Conservation (phyloP, 2,797 vertebrate genomes). For the Sebastes aleutianus region DNA sequence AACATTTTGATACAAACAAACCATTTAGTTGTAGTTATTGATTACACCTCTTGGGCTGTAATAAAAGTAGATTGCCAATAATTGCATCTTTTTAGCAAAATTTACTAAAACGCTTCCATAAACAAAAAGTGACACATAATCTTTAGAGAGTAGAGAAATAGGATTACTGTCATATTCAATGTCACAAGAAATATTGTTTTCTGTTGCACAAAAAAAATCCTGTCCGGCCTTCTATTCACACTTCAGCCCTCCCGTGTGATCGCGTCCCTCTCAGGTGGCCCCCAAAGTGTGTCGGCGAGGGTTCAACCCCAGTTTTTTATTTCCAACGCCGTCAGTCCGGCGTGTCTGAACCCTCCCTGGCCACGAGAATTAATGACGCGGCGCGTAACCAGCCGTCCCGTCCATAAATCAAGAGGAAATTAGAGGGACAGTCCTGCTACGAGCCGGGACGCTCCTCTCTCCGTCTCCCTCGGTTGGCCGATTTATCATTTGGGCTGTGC, state of each 20-base stretch:
- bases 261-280: constrained; percentile 49
- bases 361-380: constrained; percentile 91
- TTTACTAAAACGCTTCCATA: neutral
- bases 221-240: neutral
- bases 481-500: constrained; percentile 95
- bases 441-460: constrained; percentile 71
- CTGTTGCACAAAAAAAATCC: neutral
- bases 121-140: neutral
- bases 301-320: constrained; percentile 67
- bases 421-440: constrained; percentile 82
- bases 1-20: constrained; percentile 5
- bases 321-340: constrained; percentile 65
- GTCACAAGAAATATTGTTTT: neutral
- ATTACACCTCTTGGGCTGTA: neutral
- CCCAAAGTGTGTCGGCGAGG: constrained; percentile 26
- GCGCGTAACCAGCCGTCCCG: constrained; percentile 85
- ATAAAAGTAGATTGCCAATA: neutral
- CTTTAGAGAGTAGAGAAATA: neutral
- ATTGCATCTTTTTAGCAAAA: neutral
- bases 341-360: constrained; percentile 79
- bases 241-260: constrained; percentile 10
- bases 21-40: constrained; percentile 10
- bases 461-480: constrained; percentile 88
- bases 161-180: neutral
- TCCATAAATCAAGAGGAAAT: constrained; percentile 97